Evolutionary conservation across 1,140 invertebrate species (phyloP), one percentile per base, ranked within the genome.

Genomic region (Eciton burchellii): DNA sequence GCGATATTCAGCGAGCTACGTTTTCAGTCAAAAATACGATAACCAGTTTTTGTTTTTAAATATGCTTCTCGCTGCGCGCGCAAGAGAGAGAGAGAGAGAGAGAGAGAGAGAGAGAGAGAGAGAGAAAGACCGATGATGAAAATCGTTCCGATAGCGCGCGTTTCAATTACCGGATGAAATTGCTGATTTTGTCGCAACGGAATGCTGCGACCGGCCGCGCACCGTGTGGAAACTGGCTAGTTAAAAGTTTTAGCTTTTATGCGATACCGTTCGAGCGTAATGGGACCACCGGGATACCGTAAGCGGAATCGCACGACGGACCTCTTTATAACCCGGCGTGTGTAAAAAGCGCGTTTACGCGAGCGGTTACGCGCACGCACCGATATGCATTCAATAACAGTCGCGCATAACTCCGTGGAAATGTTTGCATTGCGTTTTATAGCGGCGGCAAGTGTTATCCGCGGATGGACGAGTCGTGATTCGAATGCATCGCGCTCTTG

Each of bases 81-180:
- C 21, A 6, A 63, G 35, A 35, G 35, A 6, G n/a, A n/a, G n/a
- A n/a, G n/a, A n/a, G n/a, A n/a, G n/a, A n/a, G n/a, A n/a, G n/a
- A n/a, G n/a, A n/a, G n/a, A n/a, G n/a, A n/a, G n/a, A n/a, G n/a
- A n/a, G n/a, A n/a, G n/a, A n/a, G n/a, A n/a, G n/a, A n/a, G n/a
- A n/a, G n/a, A n/a, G n/a, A n/a, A n/a, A n/a, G 62, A 29, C 62
- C 4, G 52, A 43, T 43, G 24, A 70, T 70, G 43, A n/a, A 74
- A 56, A 79, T 68, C 19, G 12, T 45, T 68, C 11, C 63, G 21
- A 68, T 79, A 68, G 14, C 49, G 41, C 63, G 49, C 35, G 19
- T 79, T 70, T 57, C 74, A 79, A 70, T 79, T 79, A 79, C 70
- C 56, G 12, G 29, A 1, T 8, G 6, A 59, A 79, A 79, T 70